phyloP scores from a whole-genome alignment of 2,888 invertebrate genomes.

The Physocephala rufipes region DNA sequence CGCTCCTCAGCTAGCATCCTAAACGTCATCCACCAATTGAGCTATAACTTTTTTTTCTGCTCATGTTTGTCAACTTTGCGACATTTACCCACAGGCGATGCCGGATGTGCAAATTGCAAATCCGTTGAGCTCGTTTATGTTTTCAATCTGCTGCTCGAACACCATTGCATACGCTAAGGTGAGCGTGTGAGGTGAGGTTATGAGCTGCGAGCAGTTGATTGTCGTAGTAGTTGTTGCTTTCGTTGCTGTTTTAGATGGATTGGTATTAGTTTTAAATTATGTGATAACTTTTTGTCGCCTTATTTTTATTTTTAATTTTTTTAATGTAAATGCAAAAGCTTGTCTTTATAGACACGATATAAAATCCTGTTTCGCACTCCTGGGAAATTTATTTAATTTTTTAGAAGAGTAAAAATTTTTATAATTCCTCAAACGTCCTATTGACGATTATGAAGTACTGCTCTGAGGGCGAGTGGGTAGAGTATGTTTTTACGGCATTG shows the following conservation, averaged over 20 bases:
- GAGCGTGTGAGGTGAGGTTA: background rate
- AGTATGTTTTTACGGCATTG: background rate
- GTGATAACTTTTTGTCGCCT: slow-evolving; percentile 11
- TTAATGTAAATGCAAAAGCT: slow-evolving; percentile 24
- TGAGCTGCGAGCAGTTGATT: background rate
- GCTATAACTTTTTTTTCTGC: background rate
- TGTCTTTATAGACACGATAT: background rate
- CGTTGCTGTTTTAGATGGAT: background rate
- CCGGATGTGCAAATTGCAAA: slow-evolving; percentile 28
- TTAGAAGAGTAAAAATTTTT: too few relatives aligned
- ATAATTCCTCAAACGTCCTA: too few relatives aligned
- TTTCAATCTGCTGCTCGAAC: slow-evolving; percentile 15
- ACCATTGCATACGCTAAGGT: background rate
- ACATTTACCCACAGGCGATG: slow-evolving; percentile 20
- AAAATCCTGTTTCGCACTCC: slow-evolving; percentile 15
- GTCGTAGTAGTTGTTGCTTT: background rate
- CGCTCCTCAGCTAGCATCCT: background rate
- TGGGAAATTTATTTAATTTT: slow-evolving; percentile 26
- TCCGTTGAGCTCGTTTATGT: slow-evolving; percentile 33
- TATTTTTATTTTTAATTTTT: too few relatives aligned
- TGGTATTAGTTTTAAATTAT: slow-evolving; percentile 13
- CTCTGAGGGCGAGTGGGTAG: too few relatives aligned
- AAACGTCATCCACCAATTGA: background rate
- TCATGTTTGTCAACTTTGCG: slow-evolving; percentile 4
- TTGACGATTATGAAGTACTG: too few relatives aligned